These are phyloP conservation scores for Hyles euphorbiae DNA, from an alignment of 1,140 invertebrate species.

Conservation along the genomic window DNA sequence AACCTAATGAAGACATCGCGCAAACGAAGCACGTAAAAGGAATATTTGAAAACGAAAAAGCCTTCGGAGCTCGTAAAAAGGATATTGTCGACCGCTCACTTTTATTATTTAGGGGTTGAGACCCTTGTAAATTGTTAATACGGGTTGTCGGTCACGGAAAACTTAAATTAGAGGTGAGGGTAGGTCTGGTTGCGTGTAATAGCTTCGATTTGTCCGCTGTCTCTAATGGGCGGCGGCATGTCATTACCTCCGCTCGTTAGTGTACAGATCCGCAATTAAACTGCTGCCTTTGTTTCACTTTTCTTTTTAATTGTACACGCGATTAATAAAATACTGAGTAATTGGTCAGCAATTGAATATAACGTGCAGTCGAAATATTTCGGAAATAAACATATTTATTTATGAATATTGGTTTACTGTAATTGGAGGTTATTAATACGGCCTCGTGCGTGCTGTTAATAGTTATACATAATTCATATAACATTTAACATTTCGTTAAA, in stretches of 20 bases:
- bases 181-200: conserved; percentile 43
- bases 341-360: no score
- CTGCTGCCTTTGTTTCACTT: background rate
- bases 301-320: conserved; percentile 9
- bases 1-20: no score
- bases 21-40: no score
- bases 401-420: no score
- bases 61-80: conserved; percentile 18
- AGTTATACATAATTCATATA: no score
- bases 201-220: conserved; percentile 45
- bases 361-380: no score
- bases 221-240: conserved; percentile 25
- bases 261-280: background rate
- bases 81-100: conserved; percentile 44
- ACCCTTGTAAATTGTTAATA: conserved; percentile 59
- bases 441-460: no score
- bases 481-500: no score
- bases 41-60: no score
- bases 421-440: no score
- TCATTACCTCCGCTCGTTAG: conserved; percentile 7
- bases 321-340: conserved; percentile 1
- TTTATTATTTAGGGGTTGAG: conserved; percentile 62
- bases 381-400: no score
- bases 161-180: conserved; percentile 53
- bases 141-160: conserved; percentile 49